Evolutionary conservation across 2,888 invertebrate species (phyloP).

Genomic region (Subacronicta megacephala): DNA sequence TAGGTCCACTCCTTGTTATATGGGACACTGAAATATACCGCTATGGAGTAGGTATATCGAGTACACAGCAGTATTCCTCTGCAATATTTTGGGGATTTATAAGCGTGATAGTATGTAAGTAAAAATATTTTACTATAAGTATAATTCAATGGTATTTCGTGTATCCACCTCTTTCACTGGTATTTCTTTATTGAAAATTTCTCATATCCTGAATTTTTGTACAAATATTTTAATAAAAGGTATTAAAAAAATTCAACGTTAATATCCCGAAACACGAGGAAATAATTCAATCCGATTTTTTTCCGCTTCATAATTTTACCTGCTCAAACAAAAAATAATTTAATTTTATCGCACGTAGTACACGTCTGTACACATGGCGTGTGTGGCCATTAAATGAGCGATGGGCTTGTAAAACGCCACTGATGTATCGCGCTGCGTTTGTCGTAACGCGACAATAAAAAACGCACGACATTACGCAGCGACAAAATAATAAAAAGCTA

Average conservation of each 20-base stretch:
- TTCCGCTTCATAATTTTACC: slow-evolving; percentile 1
- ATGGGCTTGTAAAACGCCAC: slow-evolving; percentile 57
- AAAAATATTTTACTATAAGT: too few species aligned
- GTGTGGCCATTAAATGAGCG: slow-evolving; percentile 71
- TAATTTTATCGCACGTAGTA: background rate
- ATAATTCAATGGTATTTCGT: too few species aligned
- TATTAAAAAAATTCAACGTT: background rate
- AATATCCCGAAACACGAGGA: background rate
- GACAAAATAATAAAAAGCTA: slow-evolving; percentile 51
- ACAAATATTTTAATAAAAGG: background rate
- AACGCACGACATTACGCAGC: slow-evolving; percentile 37
- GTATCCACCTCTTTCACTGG: too few species aligned
- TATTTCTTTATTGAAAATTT: too few species aligned
- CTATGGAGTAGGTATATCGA: too few species aligned
- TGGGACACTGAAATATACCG: too few species aligned
- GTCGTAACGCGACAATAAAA: slow-evolving; percentile 45
- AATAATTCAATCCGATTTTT: background rate
- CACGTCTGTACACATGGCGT: slow-evolving; percentile 52
- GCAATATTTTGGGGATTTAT: too few species aligned
- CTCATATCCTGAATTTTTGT: too few species aligned
- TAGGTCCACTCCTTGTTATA: too few species aligned
- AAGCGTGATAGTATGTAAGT: too few species aligned
- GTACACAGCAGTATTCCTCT: too few species aligned
- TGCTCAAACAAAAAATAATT: background rate
- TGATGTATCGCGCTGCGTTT: slow-evolving; percentile 46